Percentiles rank a stretch among this genome's conserved stretches.
These are phyloP conservation scores for Melangyna quadrimaculata DNA, from an alignment of 2,888 invertebrate species.

Conservation along the genomic window DNA sequence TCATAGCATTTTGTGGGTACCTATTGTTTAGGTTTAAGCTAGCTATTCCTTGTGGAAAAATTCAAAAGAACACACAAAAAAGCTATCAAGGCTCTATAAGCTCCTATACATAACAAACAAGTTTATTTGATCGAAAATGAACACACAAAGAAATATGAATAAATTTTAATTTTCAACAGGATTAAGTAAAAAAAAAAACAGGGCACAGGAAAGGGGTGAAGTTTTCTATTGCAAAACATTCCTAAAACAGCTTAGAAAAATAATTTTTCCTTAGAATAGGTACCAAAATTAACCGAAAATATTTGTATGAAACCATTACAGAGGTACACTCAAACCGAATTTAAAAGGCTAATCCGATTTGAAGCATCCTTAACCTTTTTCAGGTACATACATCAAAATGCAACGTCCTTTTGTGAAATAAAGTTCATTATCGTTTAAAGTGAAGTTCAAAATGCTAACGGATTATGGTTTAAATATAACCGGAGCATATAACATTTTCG, in stretches of 20 bases:
- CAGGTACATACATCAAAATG: background rate
- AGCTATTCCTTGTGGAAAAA: background rate
- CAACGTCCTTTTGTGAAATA: background rate
- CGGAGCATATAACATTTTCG: background rate
- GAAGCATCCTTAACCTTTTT: background rate
- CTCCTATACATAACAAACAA: background rate
- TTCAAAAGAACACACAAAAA: background rate
- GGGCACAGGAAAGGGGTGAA: background rate
- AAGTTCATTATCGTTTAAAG: constrained; percentile 6
- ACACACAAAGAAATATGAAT: background rate
- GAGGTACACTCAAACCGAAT: background rate
- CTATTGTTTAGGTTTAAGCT: background rate
- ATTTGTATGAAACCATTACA: background rate
- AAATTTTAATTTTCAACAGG: background rate
- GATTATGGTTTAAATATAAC: background rate
- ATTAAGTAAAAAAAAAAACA: background rate
- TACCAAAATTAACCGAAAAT: background rate
- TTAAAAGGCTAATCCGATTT: background rate
- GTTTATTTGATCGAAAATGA: background rate
- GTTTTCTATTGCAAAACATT: background rate
- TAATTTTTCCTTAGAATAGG: background rate
- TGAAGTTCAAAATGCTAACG: background rate
- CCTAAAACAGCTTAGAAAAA: background rate
- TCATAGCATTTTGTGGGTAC: background rate
- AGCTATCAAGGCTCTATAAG: background rate